Conservation (phyloP, 2,113 vertebrate species). For the Dascyllus trimaculatus region DNA sequence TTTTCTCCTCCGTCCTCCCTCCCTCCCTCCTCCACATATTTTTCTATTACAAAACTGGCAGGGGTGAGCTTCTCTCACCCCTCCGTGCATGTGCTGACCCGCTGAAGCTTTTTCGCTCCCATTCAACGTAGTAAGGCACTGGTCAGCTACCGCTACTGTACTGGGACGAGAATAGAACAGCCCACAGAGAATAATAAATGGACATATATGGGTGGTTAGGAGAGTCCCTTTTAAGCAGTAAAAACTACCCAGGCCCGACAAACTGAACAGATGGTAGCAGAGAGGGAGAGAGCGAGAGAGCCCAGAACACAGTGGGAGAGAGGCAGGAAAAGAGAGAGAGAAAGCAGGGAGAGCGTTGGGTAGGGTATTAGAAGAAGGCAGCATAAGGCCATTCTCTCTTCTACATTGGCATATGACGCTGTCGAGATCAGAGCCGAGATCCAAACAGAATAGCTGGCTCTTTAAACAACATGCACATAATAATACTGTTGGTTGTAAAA, state of each 20-base stretch:
- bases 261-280: slow-evolving; percentile 83
- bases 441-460: slow-evolving; percentile 41
- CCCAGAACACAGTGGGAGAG: slow-evolving; percentile 80
- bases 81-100: slow-evolving; percentile 49
- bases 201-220: slow-evolving; percentile 82
- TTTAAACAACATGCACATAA: slow-evolving; percentile 59
- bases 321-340: slow-evolving; percentile 59
- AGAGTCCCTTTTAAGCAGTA: slow-evolving; percentile 81
- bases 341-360: slow-evolving; percentile 54
- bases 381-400: slow-evolving; percentile 59
- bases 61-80: slow-evolving; percentile 44
- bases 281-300: slow-evolving; percentile 70
- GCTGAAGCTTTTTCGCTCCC: slow-evolving; percentile 55
- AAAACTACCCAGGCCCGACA: slow-evolving; percentile 77
- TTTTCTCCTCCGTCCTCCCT: slow-evolving; percentile 30
- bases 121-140: slow-evolving; percentile 49
- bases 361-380: slow-evolving; percentile 67
- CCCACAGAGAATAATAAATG: slow-evolving; percentile 78
- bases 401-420: slow-evolving; percentile 56
- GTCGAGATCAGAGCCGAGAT: slow-evolving; percentile 49
- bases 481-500: slow-evolving; percentile 62
- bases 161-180: slow-evolving; percentile 78
- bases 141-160: slow-evolving; percentile 74
- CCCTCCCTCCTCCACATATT: slow-evolving; percentile 44
- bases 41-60: slow-evolving; percentile 58